These are phyloP conservation scores for Coccyzus lansbergi DNA, from an alignment of 2,797 vertebrate genomes.

Conservation along the genomic window DNA sequence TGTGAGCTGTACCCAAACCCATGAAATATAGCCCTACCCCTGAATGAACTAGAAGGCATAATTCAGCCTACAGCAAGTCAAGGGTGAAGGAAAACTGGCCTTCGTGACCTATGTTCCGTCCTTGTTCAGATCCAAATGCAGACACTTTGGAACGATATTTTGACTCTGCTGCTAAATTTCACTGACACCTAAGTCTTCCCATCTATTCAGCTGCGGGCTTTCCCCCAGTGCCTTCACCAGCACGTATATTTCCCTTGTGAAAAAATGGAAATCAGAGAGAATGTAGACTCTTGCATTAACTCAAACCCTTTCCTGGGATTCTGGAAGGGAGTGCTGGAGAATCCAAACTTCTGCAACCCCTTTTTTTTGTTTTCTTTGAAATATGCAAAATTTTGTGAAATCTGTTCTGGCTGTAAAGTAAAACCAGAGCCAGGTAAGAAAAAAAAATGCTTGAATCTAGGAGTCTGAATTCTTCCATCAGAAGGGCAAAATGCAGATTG, in stretches of 20 bases:
- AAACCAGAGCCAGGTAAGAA: not conserved
- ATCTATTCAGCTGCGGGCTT: not conserved
- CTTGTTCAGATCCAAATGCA: not conserved
- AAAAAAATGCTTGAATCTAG: not conserved
- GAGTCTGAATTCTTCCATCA: not conserved
- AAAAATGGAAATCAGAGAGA: not conserved
- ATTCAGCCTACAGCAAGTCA: not conserved
- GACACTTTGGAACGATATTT: not conserved
- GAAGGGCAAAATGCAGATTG: not conserved
- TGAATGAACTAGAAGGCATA: not conserved
- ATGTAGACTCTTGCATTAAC: not conserved
- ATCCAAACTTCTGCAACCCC: not conserved
- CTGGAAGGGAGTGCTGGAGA: not conserved
- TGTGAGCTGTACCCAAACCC: not conserved
- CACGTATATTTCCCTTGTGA: not conserved
- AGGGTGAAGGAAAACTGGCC: not conserved
- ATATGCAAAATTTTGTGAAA: not conserved
- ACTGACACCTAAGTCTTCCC: not conserved
- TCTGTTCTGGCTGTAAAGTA: not conserved
- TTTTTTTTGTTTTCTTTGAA: not conserved
- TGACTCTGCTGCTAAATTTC: not conserved
- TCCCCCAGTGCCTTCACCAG: not conserved
- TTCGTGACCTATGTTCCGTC: not conserved
- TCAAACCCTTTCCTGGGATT: not conserved
- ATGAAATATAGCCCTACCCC: slow-evolving; percentile 17